Evolutionary conservation across 1,140 invertebrate species (phyloP), one percentile per base, ranked within the genome.

Genomic region (Listronotus oregonensis): DNA sequence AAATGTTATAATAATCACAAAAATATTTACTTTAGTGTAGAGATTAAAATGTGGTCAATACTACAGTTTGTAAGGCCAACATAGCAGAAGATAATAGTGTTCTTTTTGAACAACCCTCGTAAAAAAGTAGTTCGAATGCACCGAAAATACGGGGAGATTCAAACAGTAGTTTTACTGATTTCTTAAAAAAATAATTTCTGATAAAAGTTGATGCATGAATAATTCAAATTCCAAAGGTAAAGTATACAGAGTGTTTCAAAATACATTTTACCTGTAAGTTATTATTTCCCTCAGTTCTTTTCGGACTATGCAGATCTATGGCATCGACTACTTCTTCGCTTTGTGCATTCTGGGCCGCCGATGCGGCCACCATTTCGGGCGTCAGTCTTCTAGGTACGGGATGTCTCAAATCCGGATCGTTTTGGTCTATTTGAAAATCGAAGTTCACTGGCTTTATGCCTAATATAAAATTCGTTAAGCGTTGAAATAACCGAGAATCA

Each of bases 391-490:
- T 75, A 32, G 96, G 88, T 15, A 97, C 94, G 0, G 96, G 96
- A 80, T 97, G 94, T 34, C 95, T 82, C 61, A 98, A 96, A 81
- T 94, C 94, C 0, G 94, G 93, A 83, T 97, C 93, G 79, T 92
- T 85, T 17, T 66, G 64, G 75, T 95, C 94, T 34, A 94, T 93
- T 77, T 95, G 93, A 78, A 96, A 97, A 81, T 97, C 95, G 82
- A 98, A 97, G 80, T 96, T 95, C 14, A 94, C 94, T 21, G 94
- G 91, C 80, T 96, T 95, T 0, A 92, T 88, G 27, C 70, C 0
- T 55, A 32, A 12, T n/a, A n/a, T n/a, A n/a, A n/a, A n/a, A n/a
- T n/a, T n/a, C n/a, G n/a, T n/a, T n/a, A n/a, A n/a, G n/a, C n/a
- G n/a, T n/a, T n/a, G n/a, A n/a, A n/a, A n/a, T 27, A 5, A 27